Evolutionary conservation across 2,888 invertebrate genomes (phyloP).

Genomic region (Agrochola circellaris): DNA sequence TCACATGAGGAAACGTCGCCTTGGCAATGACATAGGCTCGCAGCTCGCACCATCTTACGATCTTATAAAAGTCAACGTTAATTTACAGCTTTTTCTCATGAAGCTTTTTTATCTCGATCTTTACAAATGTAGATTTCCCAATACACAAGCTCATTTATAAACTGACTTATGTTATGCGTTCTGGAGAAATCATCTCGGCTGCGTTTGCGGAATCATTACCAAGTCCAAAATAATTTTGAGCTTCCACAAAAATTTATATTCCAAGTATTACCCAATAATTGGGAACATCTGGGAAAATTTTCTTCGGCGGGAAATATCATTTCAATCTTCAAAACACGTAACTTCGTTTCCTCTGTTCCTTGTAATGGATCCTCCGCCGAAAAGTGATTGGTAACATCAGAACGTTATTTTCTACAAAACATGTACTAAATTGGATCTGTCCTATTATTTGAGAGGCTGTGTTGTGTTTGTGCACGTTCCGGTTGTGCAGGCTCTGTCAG

Average conservation of each 20-base stretch:
- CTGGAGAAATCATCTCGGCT: constrained; percentile 4
- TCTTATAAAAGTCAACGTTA: constrained; percentile 52
- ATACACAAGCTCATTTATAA: constrained; percentile 19
- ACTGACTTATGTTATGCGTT: constrained; percentile 28
- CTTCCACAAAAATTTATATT: constrained; percentile 12
- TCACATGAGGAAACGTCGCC: constrained; percentile 44
- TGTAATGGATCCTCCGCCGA: constrained; percentile 38
- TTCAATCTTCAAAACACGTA: constrained; percentile 44
- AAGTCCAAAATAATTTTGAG: constrained; percentile 12
- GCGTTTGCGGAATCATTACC: constrained; percentile 10
- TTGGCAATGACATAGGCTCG: constrained; percentile 63
- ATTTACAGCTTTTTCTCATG: constrained; percentile 45
- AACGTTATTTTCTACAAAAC: constrained; percentile 43
- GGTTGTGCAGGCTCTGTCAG: constrained; percentile 1
- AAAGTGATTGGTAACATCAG: constrained; percentile 50
- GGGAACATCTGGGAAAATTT: constrained; percentile 38
- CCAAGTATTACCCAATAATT: constrained; percentile 31
- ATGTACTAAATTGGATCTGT: constrained; percentile 43
- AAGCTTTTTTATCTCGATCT: constrained; percentile 37
- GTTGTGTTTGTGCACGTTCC: constrained; percentile 26
- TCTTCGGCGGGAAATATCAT: constrained; percentile 21
- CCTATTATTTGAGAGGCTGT: constrained; percentile 36
- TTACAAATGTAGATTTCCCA: background rate
- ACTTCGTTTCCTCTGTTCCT: constrained; percentile 45
- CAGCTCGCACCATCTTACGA: constrained; percentile 32